phyloP scores from a whole-genome alignment of 2,797 vertebrate genomes.

The Bothrops alternatus region DNA sequence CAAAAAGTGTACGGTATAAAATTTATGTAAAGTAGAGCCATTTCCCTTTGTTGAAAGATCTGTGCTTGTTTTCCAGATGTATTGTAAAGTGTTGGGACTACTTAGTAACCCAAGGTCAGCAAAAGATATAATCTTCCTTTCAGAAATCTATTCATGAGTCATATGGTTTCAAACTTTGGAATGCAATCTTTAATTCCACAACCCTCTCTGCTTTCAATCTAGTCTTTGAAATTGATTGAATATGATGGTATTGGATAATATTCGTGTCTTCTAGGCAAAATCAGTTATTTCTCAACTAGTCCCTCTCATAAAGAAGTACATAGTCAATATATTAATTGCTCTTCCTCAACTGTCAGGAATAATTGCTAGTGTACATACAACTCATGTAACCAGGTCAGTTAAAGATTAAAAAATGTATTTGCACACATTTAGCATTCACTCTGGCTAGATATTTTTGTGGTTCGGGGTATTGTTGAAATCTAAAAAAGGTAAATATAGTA shows the following conservation, averaged over 20 bases:
- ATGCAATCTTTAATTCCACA: neutral
- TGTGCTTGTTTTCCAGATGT: neutral
- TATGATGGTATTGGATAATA: neutral
- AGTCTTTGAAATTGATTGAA: neutral
- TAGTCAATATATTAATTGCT: neutral
- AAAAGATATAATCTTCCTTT: neutral
- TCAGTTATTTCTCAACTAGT: neutral
- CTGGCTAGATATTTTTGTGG: neutral
- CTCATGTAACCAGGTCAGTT: neutral
- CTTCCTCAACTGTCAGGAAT: neutral
- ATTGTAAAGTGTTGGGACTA: neutral
- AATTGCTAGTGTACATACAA: neutral
- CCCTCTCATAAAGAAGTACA: neutral
- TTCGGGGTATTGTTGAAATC: neutral
- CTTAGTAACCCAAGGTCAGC: neutral
- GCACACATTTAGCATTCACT: neutral
- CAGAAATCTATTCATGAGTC: neutral
- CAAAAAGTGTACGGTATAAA: neutral
- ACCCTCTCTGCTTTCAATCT: neutral
- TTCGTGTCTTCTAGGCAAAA: neutral
- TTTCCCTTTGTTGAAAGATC: neutral
- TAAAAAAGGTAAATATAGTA: neutral
- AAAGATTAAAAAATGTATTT: neutral
- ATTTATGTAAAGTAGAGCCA: neutral
- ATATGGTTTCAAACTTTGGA: neutral